phyloP scores from a whole-genome alignment of 2,113 vertebrate species.

The Gasterosteus aculeatus region DNA sequence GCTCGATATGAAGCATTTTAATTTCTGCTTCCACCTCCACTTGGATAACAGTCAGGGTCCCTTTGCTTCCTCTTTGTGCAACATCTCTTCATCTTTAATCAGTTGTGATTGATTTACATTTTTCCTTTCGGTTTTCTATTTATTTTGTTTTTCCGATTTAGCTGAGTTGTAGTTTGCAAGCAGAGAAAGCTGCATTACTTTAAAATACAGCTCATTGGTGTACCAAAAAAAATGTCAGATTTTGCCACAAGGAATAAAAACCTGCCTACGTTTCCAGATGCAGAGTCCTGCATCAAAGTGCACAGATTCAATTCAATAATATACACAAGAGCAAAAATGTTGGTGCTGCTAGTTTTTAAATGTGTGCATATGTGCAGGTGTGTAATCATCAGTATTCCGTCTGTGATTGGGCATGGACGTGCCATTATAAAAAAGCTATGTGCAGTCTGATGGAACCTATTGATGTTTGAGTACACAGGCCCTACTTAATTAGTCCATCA shows the following conservation, averaged over 20 bases:
- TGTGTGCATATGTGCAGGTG: slow-evolving; percentile 63
- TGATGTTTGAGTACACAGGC: slow-evolving; percentile 78
- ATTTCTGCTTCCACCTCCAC: slow-evolving; percentile 92
- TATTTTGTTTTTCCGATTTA: background rate
- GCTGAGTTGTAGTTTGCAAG: slow-evolving; percentile 38
- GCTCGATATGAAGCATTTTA: slow-evolving; percentile 99
- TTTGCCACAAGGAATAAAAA: background rate
- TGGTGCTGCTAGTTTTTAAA: slow-evolving; percentile 22
- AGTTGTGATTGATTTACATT: slow-evolving; percentile 78
- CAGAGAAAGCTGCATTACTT: background rate
- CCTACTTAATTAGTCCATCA: slow-evolving; percentile 79
- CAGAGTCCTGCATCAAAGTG: background rate
- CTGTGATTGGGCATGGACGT: slow-evolving; percentile 61
- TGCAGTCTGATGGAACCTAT: slow-evolving; percentile 81
- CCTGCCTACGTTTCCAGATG: background rate
- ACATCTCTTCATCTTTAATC: slow-evolving; percentile 77
- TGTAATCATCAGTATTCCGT: slow-evolving; percentile 72
- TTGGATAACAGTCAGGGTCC: slow-evolving; percentile 81
- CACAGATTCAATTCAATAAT: slow-evolving; percentile 1
- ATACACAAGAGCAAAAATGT: background rate
- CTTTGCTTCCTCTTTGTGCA: slow-evolving; percentile 51
- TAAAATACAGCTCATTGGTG: background rate
- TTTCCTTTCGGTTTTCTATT: slow-evolving; percentile 27
- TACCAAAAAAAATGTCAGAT: background rate
- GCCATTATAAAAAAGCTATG: slow-evolving; percentile 73